Conservation (phyloP, 2,797 vertebrate genomes). For the Huso huso region DNA sequence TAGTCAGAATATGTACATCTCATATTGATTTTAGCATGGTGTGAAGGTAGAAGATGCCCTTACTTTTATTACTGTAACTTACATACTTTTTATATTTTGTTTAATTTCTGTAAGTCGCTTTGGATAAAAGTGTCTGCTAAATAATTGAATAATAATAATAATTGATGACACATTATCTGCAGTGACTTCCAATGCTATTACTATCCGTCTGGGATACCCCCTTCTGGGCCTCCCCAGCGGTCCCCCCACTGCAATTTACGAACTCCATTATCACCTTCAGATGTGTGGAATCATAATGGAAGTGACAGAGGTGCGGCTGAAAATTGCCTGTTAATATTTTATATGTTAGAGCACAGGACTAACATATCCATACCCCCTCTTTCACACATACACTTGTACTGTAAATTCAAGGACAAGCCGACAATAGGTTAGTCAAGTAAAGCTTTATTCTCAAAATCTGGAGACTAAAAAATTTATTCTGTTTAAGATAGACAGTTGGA, state of each 20-base stretch:
- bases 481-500: no score
- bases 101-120: no score
- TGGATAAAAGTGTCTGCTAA: no score
- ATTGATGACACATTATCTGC: background rate
- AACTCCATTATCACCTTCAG: slow-evolving; percentile 78
- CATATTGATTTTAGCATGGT: background rate
- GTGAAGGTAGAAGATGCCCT: background rate
- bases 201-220: slow-evolving; percentile 43
- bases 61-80: background rate
- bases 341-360: slow-evolving; percentile 65
- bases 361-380: background rate
- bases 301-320: slow-evolving; percentile 77
- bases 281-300: slow-evolving; percentile 73
- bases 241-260: slow-evolving; percentile 51
- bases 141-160: no score
- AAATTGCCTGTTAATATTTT: slow-evolving; percentile 94
- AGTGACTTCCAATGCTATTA: slow-evolving; percentile 31
- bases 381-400: no score
- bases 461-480: no score
- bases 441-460: no score
- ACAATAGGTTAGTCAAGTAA: no score
- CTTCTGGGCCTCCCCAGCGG: slow-evolving; percentile 47
- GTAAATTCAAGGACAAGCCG: no score
- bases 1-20: background rate
- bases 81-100: no score